Evolutionary conservation across 1,140 invertebrate genomes (phyloP).

Genomic region (Achatina immaculata): DNA sequence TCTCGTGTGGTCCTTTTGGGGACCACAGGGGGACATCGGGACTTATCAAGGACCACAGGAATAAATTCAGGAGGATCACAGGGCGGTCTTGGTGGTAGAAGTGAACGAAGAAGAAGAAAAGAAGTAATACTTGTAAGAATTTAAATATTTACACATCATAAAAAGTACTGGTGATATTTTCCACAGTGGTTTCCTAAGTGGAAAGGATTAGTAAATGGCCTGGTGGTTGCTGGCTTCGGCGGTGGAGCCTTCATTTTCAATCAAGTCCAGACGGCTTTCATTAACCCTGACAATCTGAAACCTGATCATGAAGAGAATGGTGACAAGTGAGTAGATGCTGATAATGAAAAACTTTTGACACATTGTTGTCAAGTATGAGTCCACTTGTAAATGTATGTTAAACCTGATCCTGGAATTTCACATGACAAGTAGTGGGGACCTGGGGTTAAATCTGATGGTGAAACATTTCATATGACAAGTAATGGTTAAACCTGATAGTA

Average conservation of each 20-base stretch:
- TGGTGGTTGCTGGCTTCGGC: constrained; percentile 70
- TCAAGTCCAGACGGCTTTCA: constrained; percentile 67
- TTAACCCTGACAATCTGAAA: constrained; percentile 70
- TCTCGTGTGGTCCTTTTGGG: too few species aligned
- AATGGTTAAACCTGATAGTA: neutral
- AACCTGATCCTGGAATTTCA: neutral
- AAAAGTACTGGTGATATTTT: neutral
- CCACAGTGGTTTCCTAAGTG: constrained; percentile 70
- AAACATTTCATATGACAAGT: neutral
- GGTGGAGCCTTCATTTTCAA: constrained; percentile 69
- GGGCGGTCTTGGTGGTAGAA: too few species aligned
- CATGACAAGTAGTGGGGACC: neutral
- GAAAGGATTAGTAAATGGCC: constrained; percentile 68
- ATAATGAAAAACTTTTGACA: neutral
- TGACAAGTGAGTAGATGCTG: constrained; percentile 21
- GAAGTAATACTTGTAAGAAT: too few species aligned
- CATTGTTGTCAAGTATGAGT: neutral
- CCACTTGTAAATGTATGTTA: neutral
- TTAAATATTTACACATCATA: too few species aligned
- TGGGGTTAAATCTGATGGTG: neutral
- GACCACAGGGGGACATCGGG: too few species aligned
- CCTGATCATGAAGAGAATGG: constrained; percentile 34
- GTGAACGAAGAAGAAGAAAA: too few species aligned
- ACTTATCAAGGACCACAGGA: too few species aligned
- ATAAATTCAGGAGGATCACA: too few species aligned